Percentiles rank a stretch among this genome's conserved stretches.
Conservation (phyloP, 1,140 invertebrate species). For the Pemphigus obesinymphae region DNA sequence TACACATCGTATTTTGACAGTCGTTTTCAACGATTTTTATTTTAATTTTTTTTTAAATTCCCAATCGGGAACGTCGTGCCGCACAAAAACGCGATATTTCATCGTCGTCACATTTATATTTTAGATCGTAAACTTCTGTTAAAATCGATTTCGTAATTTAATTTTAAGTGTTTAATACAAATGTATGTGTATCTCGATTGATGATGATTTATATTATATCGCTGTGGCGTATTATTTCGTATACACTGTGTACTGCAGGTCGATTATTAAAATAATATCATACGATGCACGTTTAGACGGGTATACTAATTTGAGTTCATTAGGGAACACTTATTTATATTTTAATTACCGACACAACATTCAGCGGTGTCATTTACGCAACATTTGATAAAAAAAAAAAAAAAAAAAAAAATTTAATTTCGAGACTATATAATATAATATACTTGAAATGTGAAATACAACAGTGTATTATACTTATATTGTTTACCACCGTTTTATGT, state of each 20-base stretch:
- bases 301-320: not conserved
- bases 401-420: not conserved
- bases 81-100: not conserved
- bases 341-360: not conserved
- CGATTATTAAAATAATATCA: not conserved
- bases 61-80: not conserved
- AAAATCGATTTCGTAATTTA: not conserved
- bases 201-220: too few species aligned
- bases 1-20: not conserved
- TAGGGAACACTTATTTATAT: not conserved
- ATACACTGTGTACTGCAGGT: too few species aligned
- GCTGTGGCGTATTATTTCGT: too few species aligned
- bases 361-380: not conserved
- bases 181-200: too few species aligned
- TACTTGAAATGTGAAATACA: not conserved
- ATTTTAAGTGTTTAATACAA: too few species aligned
- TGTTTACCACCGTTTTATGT: not conserved
- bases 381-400: not conserved
- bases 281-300: too few species aligned
- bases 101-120: not conserved
- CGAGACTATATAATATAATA: not conserved
- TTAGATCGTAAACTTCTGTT: not conserved
- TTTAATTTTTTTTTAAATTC: not conserved
- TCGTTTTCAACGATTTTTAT: not conserved
- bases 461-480: not conserved